phyloP scores from a whole-genome alignment of 64 coral and sea anemone species.

The Montipora cactus region DNA sequence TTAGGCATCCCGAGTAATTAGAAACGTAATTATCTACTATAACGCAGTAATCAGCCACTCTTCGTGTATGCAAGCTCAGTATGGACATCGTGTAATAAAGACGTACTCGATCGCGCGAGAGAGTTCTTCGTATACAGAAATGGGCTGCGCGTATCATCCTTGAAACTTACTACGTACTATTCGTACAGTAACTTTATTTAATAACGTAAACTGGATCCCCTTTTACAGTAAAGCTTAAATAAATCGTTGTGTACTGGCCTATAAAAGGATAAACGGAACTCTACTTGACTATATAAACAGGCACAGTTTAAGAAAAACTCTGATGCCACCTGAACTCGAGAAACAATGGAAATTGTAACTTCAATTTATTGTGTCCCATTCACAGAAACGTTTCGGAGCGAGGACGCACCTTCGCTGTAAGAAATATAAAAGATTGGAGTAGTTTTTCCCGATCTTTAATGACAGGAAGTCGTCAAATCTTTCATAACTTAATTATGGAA shows the following conservation, averaged over 20 bases:
- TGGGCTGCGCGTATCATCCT: background rate
- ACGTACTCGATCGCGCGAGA: constrained; percentile 9
- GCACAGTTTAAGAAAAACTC: background rate
- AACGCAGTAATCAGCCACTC: constrained; percentile 19
- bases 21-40: background rate
- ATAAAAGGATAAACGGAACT: constrained; percentile 22
- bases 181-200: background rate
- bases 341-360: background rate
- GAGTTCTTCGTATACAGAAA: background rate
- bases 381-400: background rate
- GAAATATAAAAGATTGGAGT: background rate
- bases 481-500: no score
- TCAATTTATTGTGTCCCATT: background rate
- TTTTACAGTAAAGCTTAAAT: constrained; percentile 14
- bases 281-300: background rate
- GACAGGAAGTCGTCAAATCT: no score
- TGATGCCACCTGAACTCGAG: background rate
- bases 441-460: background rate
- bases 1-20: no score
- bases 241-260: background rate
- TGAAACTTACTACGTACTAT: background rate
- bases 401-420: background rate
- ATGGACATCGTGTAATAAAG: constrained; percentile 27
- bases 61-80: constrained; percentile 5
- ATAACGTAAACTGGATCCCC: constrained; percentile 3